Conservation (phyloP, 2,888 invertebrate genomes). For the Caenorhabditis auriculariae region DNA sequence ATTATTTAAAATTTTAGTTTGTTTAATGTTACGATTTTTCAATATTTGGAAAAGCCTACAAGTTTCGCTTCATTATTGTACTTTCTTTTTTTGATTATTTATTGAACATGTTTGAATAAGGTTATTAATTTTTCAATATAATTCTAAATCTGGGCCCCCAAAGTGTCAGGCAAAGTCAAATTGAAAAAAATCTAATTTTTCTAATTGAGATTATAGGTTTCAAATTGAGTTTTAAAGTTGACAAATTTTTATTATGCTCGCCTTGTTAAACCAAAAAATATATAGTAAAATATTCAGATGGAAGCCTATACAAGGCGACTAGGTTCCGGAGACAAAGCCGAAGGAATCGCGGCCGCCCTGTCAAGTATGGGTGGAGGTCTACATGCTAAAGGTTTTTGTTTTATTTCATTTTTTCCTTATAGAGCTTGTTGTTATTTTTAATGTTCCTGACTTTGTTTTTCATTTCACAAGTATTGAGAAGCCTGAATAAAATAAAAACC, state of each 20-base stretch:
- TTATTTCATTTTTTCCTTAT: no score
- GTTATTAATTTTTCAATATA: no score
- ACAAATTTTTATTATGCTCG: background rate
- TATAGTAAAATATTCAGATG: slow-evolving; percentile 40
- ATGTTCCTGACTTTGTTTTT: no score
- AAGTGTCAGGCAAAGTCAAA: background rate
- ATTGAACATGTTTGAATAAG: no score
- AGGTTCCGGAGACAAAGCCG: slow-evolving; percentile 45
- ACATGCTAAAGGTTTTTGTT: slow-evolving; percentile 25
- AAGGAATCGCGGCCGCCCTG: slow-evolving; percentile 50
- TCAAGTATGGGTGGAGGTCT: slow-evolving; percentile 12
- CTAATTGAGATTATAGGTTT: no score
- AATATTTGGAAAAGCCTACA: no score
- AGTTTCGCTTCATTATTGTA: no score
- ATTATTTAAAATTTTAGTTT: background rate
- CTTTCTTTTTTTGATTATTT: no score
- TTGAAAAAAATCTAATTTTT: background rate
- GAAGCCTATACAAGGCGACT: slow-evolving; percentile 52
- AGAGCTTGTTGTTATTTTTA: no score
- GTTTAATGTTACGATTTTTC: background rate
- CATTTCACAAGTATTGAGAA: no score
- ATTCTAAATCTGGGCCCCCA: no score
- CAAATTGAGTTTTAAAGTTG: background rate
- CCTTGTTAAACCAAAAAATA: background rate
- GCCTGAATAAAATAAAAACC: no score